Evolutionary conservation across 2,797 vertebrate genomes (phyloP).

Genomic region (Semotilus atromaculatus): DNA sequence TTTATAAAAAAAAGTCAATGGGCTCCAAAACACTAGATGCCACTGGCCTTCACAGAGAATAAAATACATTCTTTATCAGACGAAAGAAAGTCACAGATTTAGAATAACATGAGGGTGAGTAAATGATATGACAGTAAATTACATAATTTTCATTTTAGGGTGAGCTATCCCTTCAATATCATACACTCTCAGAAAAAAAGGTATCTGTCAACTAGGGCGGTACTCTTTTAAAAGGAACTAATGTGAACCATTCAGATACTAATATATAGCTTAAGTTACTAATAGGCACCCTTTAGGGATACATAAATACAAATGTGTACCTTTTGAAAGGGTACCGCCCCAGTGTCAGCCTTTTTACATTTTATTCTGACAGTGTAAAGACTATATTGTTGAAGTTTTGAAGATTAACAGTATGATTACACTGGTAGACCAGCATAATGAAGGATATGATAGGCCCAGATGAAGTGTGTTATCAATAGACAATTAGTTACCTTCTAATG

Average conservation of each 20-base stretch:
- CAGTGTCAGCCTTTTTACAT: not conserved
- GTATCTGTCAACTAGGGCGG: not conserved
- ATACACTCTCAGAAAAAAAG: not conserved
- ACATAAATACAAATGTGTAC: not conserved
- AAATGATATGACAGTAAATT: not conserved
- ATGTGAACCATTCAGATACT: not conserved
- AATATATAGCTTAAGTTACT: not conserved
- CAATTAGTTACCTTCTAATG: not conserved
- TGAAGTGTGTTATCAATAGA: not conserved
- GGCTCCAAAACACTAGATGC: not conserved
- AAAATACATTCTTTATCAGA: not conserved
- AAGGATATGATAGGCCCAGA: not conserved
- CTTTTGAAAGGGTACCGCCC: not conserved
- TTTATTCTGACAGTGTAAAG: not conserved
- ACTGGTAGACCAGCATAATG: not conserved
- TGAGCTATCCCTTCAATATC: not conserved
- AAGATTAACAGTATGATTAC: not conserved
- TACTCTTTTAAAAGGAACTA: not conserved
- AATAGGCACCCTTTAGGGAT: not conserved
- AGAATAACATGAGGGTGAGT: not conserved
- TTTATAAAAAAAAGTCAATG: not conserved
- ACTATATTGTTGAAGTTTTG: not conserved
- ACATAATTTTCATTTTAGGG: not conserved
- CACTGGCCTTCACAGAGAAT: not conserved
- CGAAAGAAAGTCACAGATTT: not conserved